These are phyloP conservation scores for Heliconius melpomene DNA, from an alignment of 1,140 invertebrate species.

Conservation along the genomic window DNA sequence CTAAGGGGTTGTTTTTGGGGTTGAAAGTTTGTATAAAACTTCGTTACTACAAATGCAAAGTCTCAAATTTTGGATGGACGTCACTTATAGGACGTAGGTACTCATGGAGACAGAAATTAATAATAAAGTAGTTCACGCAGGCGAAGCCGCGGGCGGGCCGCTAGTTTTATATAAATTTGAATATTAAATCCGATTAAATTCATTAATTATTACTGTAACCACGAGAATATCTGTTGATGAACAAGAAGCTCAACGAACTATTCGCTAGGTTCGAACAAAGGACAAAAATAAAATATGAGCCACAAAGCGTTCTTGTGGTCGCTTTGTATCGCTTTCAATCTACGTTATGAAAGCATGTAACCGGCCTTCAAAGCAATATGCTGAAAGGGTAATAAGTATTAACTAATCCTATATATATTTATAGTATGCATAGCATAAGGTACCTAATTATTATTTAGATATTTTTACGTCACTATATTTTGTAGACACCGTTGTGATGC, in stretches of 20 bases:
- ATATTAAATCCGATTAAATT: neutral
- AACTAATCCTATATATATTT: constrained; percentile 36
- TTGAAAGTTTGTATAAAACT: too few species aligned
- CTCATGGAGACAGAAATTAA: too few species aligned
- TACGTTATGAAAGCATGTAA: constrained; percentile 67
- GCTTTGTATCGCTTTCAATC: constrained; percentile 74
- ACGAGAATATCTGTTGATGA: constrained; percentile 32
- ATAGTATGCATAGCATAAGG: neutral
- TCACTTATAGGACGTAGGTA: too few species aligned
- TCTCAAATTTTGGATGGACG: too few species aligned
- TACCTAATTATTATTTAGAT: neutral
- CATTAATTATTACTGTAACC: neutral
- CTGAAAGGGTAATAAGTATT: constrained; percentile 67
- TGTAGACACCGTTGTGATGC: too few species aligned
- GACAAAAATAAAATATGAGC: constrained; percentile 63
- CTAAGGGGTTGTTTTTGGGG: too few species aligned
- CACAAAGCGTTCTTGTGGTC: constrained; percentile 70
- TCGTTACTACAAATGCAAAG: too few species aligned
- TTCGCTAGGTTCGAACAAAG: constrained; percentile 48
- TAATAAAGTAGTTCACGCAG: too few species aligned
- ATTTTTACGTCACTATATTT: too few species aligned
- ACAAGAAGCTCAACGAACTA: constrained; percentile 46
- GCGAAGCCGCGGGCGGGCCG: too few species aligned
- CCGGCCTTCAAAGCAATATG: constrained; percentile 66
- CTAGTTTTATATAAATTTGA: neutral